Base-by-base conservation (phyloP, 2,888 invertebrate species). In the Chaetogeoica ovagalla region DNA sequence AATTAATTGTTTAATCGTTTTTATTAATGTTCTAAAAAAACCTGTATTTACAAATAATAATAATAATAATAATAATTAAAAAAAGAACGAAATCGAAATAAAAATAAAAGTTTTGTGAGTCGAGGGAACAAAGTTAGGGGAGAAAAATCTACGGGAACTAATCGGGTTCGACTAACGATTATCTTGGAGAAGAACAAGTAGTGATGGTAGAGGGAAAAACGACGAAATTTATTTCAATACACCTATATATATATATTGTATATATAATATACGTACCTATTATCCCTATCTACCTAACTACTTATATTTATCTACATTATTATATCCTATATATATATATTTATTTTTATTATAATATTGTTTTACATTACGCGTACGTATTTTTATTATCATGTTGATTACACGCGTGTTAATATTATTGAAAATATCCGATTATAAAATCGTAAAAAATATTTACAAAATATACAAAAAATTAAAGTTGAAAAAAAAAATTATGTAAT, bases 41-140 rank as follows among this genome's bases (percentile, higher is more conserved):
- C 23, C 57, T n/a, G 89, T 85, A 86, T 91, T 55, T 57, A 75
- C 66, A 68, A 23, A 59, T 37, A 74, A 63, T 52, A 63, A 73
- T 52, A 63, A 37, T 55, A 63, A 21, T 63, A 48, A 73, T 73
- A 72, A 55, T n/a, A n/a, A n/a, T n/a, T 23, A 48, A 17, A 48
- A 30, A 37, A n/a, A 39, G 17, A 69, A 55, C 17, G 19, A 30
- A 19, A 69, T 55, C 8, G 19, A 68, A 19, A 72, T 52, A n/a
- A 73, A 63, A 55, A 74, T 62, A 52, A 74, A 63, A 52, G 11
- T 37, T 52, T 63, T 74, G 30, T 65, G 37, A 62, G 15, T 62
- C 19, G 60, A 72, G 62, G 11, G 43, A 23, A 43, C 48, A 15
- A 71, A 66, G 48, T 19, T 8, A 19, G 19, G 8, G n/a, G 19